A percentile compares a stretch with the other conserved stretches of the same genome.
phyloP scores from a whole-genome alignment of 2,113 vertebrate species.

The Mormyrus iriodes region DNA sequence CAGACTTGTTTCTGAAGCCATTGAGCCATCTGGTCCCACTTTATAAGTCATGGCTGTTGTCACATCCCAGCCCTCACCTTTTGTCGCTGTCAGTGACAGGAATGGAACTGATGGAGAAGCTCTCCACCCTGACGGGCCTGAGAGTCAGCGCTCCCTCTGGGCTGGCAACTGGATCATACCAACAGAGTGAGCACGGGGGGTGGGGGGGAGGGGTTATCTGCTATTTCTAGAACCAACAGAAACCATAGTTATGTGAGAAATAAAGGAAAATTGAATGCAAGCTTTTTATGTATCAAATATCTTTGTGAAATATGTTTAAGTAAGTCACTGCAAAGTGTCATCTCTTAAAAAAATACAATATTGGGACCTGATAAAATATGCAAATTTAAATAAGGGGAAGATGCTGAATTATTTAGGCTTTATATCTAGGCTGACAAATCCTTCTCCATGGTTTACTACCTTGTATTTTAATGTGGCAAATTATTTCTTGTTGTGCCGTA shows the following conservation, averaged over 20 bases:
- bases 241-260: not conserved
- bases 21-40: slow-evolving; percentile 10
- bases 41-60: not conserved
- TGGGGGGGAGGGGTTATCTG: not conserved
- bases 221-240: not conserved
- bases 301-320: too few species aligned
- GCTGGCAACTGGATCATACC: slow-evolving; percentile 68
- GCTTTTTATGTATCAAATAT: not conserved
- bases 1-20: not conserved
- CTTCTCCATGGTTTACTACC: not conserved
- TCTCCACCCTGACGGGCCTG: slow-evolving; percentile 67
- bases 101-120: slow-evolving; percentile 56
- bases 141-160: slow-evolving; percentile 62
- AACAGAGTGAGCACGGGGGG: slow-evolving; percentile 68
- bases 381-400: not conserved
- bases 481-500: slow-evolving; percentile 29
- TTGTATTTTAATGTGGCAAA: not conserved
- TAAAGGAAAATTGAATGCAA: not conserved
- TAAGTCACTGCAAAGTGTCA: not conserved
- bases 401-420: not conserved
- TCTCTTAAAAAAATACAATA: not conserved
- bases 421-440: not conserved
- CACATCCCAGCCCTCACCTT: slow-evolving; percentile 9
- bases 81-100: slow-evolving; percentile 59
- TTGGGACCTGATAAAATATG: not conserved